Evolutionary conservation across 2,888 invertebrate genomes (phyloP).

Genomic region (Caenorhabditis zanzibari): DNA sequence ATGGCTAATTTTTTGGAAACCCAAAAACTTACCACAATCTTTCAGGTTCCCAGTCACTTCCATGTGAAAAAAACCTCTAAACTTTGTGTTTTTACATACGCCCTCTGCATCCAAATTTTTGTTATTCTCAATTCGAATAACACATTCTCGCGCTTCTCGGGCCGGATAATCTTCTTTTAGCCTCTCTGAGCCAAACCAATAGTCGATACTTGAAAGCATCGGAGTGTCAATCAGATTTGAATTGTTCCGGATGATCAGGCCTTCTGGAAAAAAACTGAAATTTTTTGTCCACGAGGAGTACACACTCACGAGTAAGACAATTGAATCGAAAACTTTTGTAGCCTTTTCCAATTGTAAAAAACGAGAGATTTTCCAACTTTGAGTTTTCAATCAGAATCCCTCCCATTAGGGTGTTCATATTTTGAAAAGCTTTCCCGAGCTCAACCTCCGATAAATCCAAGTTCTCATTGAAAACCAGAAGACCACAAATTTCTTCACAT

Average conservation of each 20-base stretch:
- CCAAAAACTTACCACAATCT: no score
- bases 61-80: no score
- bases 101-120: no score
- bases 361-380: not conserved
- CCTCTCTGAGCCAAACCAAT: not conserved
- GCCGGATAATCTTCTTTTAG: no score
- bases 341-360: not conserved
- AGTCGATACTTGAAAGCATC: not conserved
- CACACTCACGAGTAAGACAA: not conserved
- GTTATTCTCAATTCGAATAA: not conserved
- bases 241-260: slow-evolving; percentile 1
- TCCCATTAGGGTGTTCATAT: not conserved
- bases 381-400: not conserved
- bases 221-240: not conserved
- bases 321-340: not conserved
- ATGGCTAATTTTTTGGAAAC: no score
- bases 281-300: no score
- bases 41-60: no score
- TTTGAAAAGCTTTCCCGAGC: not conserved
- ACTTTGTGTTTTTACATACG: no score
- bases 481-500: not conserved
- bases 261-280: slow-evolving; percentile 1
- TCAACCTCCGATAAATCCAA: not conserved
- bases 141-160: not conserved
- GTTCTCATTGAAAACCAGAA: not conserved